Evolutionary conservation across 2,113 vertebrate genomes (phyloP), one percentile per base, ranked within the genome.

Genomic region (Aspidoscelis tigris): DNA sequence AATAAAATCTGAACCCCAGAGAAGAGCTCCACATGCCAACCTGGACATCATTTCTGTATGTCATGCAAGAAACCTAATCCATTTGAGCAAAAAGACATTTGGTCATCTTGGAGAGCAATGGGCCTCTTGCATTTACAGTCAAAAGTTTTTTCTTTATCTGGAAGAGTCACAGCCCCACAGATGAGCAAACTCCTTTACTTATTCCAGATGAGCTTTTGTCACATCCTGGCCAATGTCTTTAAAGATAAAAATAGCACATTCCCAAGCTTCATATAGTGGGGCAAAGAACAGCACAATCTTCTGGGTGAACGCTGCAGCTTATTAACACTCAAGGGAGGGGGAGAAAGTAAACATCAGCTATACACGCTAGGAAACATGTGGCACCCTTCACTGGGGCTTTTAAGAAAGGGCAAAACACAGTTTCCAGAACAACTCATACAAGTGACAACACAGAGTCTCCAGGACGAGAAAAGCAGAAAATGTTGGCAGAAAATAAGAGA

Each of bases 331-430:
- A 39, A 12, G 72, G 43, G 33, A 7, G 26, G 41, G 39, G 39
- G 43, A 79, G 50, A 80, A 58, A 85, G 44, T 74, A 80, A 85
- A 85, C 77, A 80, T 55, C n/a, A 69, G 43, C 41, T 83, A 76
- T 80, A 66, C 44, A 43, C 41, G 70, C 71, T 85, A 66, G 77
- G 83, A 85, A 85, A 85, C 83, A 85, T 79, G 58, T 85, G 83
- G 77, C 53, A 70, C 58, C 58, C 65, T 85, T 74, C 61, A 76
- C 64, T 53, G 39, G 74, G 76, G 79, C 83, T 74, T 74, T 80
- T 79, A 65, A 79, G 68, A 77, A 84, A 72, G 43, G 2, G 3
- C 70, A 79, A 64, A 72, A 72, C 53, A 20, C 72, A 21, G 66
- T 39, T 78, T 33, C 33, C 72, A 64, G 18, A 84, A 72, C 71